These are phyloP conservation scores for Monarcha castaneiventris DNA, from an alignment of 2,113 vertebrate genomes.

Conservation along the genomic window DNA sequence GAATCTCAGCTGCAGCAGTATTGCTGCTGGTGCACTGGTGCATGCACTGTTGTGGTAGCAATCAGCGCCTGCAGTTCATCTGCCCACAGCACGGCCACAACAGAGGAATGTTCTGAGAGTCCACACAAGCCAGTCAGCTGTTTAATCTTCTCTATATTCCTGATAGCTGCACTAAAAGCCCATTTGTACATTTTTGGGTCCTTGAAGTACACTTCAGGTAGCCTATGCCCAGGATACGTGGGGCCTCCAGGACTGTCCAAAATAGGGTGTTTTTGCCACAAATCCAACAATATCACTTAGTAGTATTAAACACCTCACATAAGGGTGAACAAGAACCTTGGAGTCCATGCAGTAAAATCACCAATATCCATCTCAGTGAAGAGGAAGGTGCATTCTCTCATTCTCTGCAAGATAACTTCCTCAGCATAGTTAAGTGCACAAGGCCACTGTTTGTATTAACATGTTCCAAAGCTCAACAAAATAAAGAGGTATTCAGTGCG, in stretches of 20 bases:
- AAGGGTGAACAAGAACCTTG: not conserved
- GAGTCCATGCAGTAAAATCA: not conserved
- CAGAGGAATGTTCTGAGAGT: not conserved
- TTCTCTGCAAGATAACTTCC: not conserved
- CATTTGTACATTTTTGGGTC: not conserved
- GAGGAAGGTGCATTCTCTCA: not conserved
- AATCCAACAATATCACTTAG: not conserved
- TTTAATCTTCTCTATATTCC: not conserved
- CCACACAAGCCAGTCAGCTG: not conserved
- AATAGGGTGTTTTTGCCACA: not conserved
- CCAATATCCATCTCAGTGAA: not conserved
- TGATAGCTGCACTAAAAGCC: not conserved
- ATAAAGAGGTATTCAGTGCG: not conserved
- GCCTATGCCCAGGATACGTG: not conserved
- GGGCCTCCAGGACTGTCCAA: not conserved
- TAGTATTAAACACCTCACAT: not conserved
- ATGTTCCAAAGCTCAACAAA: not conserved
- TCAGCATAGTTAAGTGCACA: not conserved
- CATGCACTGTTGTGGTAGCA: not conserved
- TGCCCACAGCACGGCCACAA: not conserved
- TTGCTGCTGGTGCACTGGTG: not conserved
- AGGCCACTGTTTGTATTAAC: not conserved
- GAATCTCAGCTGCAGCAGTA: not conserved
- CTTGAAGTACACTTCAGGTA: not conserved
- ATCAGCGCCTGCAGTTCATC: not conserved